Percentiles rank a stretch among this genome's conserved stretches.
phyloP scores from a whole-genome alignment of 2,888 invertebrate genomes.

The Phlogophora meticulosa region DNA sequence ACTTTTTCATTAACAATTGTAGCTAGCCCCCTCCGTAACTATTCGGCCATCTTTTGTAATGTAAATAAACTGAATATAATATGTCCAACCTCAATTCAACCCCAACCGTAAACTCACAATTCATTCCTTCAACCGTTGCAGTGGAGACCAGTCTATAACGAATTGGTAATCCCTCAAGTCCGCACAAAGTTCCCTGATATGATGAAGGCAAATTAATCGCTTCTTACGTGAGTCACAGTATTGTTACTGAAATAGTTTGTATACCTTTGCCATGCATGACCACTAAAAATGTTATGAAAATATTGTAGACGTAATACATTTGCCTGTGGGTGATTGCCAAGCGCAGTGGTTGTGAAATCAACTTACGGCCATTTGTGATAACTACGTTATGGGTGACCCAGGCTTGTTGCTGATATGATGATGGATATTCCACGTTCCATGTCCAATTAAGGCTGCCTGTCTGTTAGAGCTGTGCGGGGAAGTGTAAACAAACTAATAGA shows the following conservation, averaged over 20 bases:
- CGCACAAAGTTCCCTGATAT: not conserved
- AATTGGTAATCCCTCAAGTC: not conserved
- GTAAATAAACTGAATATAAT: slow-evolving; percentile 7
- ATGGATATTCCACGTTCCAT: not conserved
- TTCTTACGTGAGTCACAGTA: slow-evolving; percentile 20
- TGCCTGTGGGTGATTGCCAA: slow-evolving; percentile 14
- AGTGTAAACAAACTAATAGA: not conserved
- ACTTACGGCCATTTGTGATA: not conserved
- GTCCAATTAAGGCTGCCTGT: not conserved
- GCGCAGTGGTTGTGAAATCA: slow-evolving; percentile 33
- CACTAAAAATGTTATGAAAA: slow-evolving; percentile 54
- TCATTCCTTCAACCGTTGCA: too few species aligned
- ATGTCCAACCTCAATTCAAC: slow-evolving; percentile 12
- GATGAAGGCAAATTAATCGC: not conserved
- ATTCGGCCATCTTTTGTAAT: slow-evolving; percentile 20
- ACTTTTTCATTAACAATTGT: slow-evolving; percentile 3
- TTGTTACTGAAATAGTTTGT: slow-evolving; percentile 28
- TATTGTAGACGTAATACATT: slow-evolving; percentile 21
- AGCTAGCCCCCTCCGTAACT: slow-evolving; percentile 1
- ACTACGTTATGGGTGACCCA: slow-evolving; percentile 6
- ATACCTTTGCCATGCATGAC: slow-evolving; percentile 12
- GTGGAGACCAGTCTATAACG: not conserved
- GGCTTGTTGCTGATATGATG: too few species aligned
- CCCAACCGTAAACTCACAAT: too few species aligned
- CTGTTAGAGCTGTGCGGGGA: not conserved